Evolutionary conservation across 1,140 invertebrate species (phyloP).

Genomic region (Camponotus vicinus): DNA sequence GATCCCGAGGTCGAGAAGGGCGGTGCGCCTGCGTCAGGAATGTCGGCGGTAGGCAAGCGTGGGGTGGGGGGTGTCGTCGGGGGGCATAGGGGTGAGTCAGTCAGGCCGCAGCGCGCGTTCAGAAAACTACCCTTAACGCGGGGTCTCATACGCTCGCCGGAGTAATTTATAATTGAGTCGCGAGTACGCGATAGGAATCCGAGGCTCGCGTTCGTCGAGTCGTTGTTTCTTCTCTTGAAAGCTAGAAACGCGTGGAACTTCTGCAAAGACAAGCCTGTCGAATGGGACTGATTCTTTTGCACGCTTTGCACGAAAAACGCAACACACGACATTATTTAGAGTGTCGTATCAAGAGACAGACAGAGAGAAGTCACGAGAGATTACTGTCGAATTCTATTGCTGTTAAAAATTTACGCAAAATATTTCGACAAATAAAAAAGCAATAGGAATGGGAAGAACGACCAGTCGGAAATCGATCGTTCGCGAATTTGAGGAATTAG

Average conservation of each 20-base stretch:
- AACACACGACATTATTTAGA: slow-evolving; percentile 32
- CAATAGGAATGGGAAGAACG: slow-evolving; percentile 13
- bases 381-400: not conserved
- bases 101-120: slow-evolving; percentile 86
- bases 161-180: slow-evolving; percentile 67
- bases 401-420: slow-evolving; percentile 15
- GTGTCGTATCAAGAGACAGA: not conserved
- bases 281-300: not conserved
- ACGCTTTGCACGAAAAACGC: not conserved
- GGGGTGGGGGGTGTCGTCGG: slow-evolving; percentile 69
- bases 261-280: not conserved
- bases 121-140: slow-evolving; percentile 83
- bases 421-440: not conserved
- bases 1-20: slow-evolving; percentile 35
- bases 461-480: not conserved
- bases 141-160: slow-evolving; percentile 54
- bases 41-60: slow-evolving; percentile 65
- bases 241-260: slow-evolving; percentile 10
- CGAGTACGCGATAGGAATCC: slow-evolving; percentile 47
- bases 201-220: slow-evolving; percentile 23
- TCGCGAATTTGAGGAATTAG: slow-evolving; percentile 26
- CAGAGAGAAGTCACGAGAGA: not conserved
- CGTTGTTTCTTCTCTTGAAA: not conserved
- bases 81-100: slow-evolving; percentile 85
- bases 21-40: slow-evolving; percentile 76